phyloP scores from a whole-genome alignment of 1,140 invertebrate species.

The Ptiloglossa arizonensis region DNA sequence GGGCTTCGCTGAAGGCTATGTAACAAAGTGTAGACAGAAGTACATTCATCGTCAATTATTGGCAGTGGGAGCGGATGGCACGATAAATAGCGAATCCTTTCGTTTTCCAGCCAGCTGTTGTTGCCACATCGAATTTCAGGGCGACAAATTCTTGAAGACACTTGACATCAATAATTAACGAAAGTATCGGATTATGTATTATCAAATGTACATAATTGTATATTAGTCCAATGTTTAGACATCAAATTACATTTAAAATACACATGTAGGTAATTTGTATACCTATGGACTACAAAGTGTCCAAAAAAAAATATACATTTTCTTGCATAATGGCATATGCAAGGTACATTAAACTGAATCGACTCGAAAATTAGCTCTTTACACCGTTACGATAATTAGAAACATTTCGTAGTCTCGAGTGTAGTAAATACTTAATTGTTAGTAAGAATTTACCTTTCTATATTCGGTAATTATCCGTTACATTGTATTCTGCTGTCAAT shows the following conservation, averaged over 20 bases:
- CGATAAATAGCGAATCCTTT: conserved; percentile 80
- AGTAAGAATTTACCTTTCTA: not conserved
- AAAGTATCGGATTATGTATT: not conserved
- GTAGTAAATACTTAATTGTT: too few species aligned
- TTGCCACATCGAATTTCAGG: conserved; percentile 82
- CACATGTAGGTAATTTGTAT: too few species aligned
- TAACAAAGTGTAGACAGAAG: conserved; percentile 84
- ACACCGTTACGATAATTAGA: too few species aligned
- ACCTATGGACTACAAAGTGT: too few species aligned
- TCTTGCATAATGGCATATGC: too few species aligned
- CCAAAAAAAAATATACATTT: too few species aligned
- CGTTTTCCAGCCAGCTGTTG: conserved; percentile 85
- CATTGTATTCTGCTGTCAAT: not conserved
- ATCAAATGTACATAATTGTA: not conserved
- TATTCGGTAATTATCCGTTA: not conserved
- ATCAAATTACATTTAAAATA: too few species aligned
- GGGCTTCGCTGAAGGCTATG: conserved; percentile 80
- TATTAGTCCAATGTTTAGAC: too few species aligned
- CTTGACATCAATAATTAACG: not conserved
- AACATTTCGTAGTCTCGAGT: too few species aligned
- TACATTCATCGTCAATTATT: conserved; percentile 83
- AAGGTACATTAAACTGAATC: too few species aligned
- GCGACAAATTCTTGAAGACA: conserved; percentile 8
- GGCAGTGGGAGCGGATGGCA: conserved; percentile 80
- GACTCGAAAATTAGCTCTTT: too few species aligned